Percentiles rank a stretch among this genome's conserved stretches.
These are phyloP conservation scores for Eolophus roseicapilla DNA, from an alignment of 2,113 vertebrate species.

Conservation along the genomic window DNA sequence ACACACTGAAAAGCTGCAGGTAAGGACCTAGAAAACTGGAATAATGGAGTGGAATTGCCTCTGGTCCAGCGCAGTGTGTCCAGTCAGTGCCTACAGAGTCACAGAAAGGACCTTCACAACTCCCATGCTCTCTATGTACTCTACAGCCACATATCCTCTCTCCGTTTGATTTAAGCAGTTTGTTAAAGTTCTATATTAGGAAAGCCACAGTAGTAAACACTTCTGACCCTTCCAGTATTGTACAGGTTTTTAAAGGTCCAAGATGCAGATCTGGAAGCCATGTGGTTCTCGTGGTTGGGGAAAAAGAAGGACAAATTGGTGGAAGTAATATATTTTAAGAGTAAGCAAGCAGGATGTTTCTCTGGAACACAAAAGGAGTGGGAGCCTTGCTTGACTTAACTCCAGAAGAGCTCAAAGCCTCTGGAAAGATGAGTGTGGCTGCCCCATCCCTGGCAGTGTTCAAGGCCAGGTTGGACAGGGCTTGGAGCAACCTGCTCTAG, in stretches of 20 bases:
- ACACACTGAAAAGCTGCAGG: background rate
- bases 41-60: background rate
- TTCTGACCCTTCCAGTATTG: background rate
- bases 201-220: background rate
- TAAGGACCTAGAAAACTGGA: background rate
- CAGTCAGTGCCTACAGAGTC: background rate
- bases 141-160: background rate
- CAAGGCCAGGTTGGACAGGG: background rate
- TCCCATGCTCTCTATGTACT: no score
- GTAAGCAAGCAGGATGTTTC: background rate
- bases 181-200: background rate
- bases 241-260: background rate
- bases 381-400: background rate
- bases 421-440: background rate
- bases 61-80: background rate
- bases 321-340: background rate
- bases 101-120: background rate
- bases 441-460: background rate
- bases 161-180: background rate
- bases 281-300: background rate
- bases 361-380: background rate
- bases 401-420: background rate
- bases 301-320: background rate
- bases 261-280: background rate
- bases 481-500: background rate